phyloP scores from a whole-genome alignment of 2,113 vertebrate species.

The Muntiacus reevesi region DNA sequence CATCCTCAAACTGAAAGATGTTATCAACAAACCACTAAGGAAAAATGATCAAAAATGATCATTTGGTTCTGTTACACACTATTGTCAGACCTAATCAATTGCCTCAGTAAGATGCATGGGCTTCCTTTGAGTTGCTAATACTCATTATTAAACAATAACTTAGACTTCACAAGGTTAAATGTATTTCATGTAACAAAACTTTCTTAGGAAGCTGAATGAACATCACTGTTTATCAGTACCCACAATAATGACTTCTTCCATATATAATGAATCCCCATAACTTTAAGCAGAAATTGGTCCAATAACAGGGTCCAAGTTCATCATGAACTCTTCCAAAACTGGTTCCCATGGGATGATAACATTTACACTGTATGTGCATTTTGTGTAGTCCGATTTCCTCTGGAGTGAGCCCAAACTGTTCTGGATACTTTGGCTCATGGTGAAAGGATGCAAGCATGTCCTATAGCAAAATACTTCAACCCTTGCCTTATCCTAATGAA shows the following conservation, averaged over 20 bases:
- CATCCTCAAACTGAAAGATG: neutral
- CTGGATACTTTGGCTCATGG: neutral
- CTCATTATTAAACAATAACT: neutral
- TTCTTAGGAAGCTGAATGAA: neutral
- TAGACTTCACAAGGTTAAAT: neutral
- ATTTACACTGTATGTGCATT: neutral
- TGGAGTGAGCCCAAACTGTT: neutral
- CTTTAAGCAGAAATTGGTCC: neutral
- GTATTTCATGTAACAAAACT: neutral
- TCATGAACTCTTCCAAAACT: constrained; percentile 4
- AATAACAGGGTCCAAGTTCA: neutral
- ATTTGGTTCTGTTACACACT: neutral
- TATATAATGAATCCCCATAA: neutral
- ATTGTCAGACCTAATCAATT: neutral
- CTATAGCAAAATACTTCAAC: constrained; percentile 60
- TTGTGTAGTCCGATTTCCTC: neutral
- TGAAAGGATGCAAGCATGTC: neutral
- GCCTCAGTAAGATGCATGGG: neutral
- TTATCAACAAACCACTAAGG: neutral
- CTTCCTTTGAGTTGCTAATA: neutral
- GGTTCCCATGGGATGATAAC: neutral
- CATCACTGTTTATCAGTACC: neutral
- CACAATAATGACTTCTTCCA: neutral
- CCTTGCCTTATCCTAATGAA: constrained; percentile 63
- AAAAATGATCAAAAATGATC: neutral